Conservation (phyloP, 2,113 vertebrate genomes). For the Paralichthys olivaceus region DNA sequence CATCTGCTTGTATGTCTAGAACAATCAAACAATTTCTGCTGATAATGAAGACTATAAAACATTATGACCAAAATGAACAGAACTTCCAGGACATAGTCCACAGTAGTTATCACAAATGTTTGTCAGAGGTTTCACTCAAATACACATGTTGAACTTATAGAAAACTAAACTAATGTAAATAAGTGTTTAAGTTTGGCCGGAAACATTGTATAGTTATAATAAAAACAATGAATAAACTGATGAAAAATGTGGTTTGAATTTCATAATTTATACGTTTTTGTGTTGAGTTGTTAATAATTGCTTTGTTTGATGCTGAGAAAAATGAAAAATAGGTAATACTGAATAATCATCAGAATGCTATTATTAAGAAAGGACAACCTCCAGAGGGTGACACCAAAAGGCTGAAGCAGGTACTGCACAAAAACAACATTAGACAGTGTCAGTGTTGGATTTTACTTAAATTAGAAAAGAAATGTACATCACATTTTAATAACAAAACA, state of each 20-base stretch:
- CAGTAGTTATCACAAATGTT: not conserved
- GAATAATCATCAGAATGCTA: not conserved
- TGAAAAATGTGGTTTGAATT: not conserved
- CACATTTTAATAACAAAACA: conserved; percentile 8
- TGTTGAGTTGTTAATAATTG: not conserved
- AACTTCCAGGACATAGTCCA: conserved; percentile 11
- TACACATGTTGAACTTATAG: not conserved
- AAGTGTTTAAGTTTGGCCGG: not conserved
- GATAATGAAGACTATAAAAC: conserved; percentile 46
- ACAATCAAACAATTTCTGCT: conserved; percentile 25
- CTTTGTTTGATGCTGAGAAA: not conserved
- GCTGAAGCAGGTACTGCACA: not conserved
- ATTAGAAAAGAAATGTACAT: conserved; percentile 30
- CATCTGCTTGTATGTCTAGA: not conserved
- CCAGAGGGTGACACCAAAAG: not conserved
- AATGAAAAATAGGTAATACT: not conserved
- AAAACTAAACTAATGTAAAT: not conserved
- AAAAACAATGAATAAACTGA: not conserved
- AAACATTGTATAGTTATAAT: not conserved
- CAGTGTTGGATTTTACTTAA: conserved; percentile 40
- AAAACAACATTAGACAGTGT: not conserved
- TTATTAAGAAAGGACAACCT: no score
- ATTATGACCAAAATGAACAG: conserved; percentile 1
- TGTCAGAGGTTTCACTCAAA: not conserved
- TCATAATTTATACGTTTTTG: not conserved